Percentiles rank a stretch among this genome's conserved stretches.
Conservation (phyloP, 2,113 vertebrate species). For the Poeciliopsis retropinna region DNA sequence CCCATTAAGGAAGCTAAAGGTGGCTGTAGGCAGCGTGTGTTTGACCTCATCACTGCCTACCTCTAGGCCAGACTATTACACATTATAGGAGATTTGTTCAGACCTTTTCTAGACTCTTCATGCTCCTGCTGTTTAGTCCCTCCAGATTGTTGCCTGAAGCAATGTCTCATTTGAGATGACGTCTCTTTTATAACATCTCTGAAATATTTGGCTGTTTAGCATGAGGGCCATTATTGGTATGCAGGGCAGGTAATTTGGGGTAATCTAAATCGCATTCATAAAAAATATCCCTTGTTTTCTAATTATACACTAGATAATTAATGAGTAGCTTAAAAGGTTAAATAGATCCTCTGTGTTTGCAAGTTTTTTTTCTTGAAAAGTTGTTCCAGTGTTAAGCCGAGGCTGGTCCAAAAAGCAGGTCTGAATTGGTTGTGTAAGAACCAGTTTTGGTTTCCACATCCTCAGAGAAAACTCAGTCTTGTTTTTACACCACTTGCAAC, state of each 20-base stretch:
- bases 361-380: not conserved
- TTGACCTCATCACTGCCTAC: not conserved
- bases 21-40: not conserved
- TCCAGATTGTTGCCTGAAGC: not conserved
- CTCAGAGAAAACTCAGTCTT: not conserved
- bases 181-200: not conserved
- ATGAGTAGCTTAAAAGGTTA: not conserved
- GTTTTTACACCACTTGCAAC: not conserved
- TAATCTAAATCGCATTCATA: not conserved
- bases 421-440: not conserved
- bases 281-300: not conserved
- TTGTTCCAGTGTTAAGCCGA: not conserved
- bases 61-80: not conserved
- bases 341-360: not conserved
- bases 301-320: not conserved
- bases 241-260: not conserved
- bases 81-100: not conserved
- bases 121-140: not conserved
- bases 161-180: not conserved
- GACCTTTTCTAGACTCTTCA: not conserved
- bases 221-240: not conserved
- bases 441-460: not conserved
- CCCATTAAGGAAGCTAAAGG: slow-evolving; percentile 25
- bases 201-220: not conserved
- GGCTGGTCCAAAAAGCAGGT: not conserved